A percentile compares a stretch with the other conserved stretches of the same genome.
Conservation (phyloP, 2,797 vertebrate species). For the Psittacula derbiana region DNA sequence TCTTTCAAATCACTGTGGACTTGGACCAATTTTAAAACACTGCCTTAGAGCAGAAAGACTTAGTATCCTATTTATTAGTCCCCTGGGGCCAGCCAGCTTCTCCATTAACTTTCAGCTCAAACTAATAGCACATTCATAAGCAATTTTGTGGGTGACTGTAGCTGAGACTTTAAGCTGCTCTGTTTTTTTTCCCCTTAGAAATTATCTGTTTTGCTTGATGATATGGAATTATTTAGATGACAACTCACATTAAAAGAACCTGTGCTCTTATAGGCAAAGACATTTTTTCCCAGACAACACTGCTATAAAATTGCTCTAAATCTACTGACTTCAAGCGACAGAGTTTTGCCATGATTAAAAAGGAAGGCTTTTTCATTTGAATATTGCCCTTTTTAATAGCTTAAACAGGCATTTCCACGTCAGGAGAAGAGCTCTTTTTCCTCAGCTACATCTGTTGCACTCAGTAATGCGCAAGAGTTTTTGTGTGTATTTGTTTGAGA, state of each 20-base stretch:
- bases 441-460: not conserved
- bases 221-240: constrained; percentile 59
- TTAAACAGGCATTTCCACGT: constrained; percentile 42
- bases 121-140: constrained; percentile 60
- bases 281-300: constrained; percentile 3
- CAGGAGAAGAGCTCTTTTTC: constrained; percentile 4
- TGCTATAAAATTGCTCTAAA: not conserved
- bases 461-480: not conserved
- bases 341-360: constrained; percentile 1
- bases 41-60: constrained; percentile 25
- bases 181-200: not conserved
- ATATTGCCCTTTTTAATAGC: constrained; percentile 21
- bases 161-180: constrained; percentile 11
- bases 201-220: constrained; percentile 36
- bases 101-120: constrained; percentile 56
- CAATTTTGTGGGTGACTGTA: constrained; percentile 65
- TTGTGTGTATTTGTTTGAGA: not conserved
- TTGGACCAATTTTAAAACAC: not conserved
- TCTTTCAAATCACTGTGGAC: not conserved
- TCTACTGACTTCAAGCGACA: not conserved
- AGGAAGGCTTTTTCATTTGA: not conserved
- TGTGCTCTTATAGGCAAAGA: not conserved
- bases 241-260: constrained; percentile 32
- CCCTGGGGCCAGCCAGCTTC: constrained; percentile 37
- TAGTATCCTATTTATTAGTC: constrained; percentile 44